Percentiles rank a stretch among this genome's conserved stretches.
These are phyloP conservation scores for Sylvicola cinctus DNA, from an alignment of 2,888 invertebrate genomes.

Conservation along the genomic window DNA sequence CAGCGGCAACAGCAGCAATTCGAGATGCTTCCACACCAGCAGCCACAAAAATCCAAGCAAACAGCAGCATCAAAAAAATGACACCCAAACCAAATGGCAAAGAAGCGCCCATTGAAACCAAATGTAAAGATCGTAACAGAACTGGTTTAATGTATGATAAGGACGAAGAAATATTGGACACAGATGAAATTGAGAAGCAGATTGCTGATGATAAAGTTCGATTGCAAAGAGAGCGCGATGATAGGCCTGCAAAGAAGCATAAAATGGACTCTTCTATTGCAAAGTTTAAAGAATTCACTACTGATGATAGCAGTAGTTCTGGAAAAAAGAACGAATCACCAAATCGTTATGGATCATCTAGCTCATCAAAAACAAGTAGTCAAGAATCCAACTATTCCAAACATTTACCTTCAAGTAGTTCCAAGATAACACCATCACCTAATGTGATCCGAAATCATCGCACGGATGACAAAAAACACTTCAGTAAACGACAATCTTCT, in stretches of 20 bases:
- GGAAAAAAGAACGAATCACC: no score
- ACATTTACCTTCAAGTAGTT: slow-evolving; percentile 5
- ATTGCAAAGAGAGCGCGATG: slow-evolving; percentile 11
- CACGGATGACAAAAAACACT: no score
- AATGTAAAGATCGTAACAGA: slow-evolving; percentile 19
- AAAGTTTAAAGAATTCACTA: slow-evolving; percentile 6
- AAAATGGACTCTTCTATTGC: slow-evolving; percentile 4
- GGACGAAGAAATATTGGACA: slow-evolving; percentile 25
- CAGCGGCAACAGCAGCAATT: slow-evolving; percentile 30
- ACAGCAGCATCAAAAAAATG: not conserved
- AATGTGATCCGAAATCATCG: no score
- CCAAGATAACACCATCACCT: not conserved
- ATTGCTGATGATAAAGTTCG: slow-evolving; percentile 21
- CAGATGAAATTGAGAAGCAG: slow-evolving; percentile 27
- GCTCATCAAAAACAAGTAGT: slow-evolving; percentile 10
- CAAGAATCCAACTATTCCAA: slow-evolving; percentile 14
- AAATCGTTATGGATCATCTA: no score
- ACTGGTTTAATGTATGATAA: slow-evolving; percentile 27
- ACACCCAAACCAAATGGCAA: not conserved
- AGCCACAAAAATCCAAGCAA: not conserved
- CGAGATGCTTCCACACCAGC: slow-evolving; percentile 19
- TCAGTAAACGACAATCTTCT: no score
- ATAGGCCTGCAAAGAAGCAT: slow-evolving; percentile 5
- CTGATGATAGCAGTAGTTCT: slow-evolving; percentile 6
- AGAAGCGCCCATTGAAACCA: not conserved